Conservation (phyloP, 2,888 invertebrate genomes). For the Epiblema foenella region DNA sequence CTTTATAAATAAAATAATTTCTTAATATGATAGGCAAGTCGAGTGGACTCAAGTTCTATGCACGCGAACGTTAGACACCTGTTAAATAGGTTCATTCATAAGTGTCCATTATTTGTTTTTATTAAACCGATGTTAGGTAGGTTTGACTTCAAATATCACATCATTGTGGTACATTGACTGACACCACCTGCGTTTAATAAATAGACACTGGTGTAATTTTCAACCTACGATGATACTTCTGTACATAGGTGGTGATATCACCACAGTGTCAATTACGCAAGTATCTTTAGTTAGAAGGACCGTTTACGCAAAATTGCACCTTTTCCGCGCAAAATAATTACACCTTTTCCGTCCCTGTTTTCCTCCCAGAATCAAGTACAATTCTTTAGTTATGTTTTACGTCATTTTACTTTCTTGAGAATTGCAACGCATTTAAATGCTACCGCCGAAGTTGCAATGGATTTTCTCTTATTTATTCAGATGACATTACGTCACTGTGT, state of each 20-base stretch:
- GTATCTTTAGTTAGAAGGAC: neutral
- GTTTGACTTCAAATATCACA: neutral
- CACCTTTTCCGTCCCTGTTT: neutral
- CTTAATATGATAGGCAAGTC: no score
- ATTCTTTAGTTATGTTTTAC: conserved; percentile 2
- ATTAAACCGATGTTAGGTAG: neutral
- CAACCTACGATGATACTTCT: no score
- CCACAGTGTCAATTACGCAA: neutral
- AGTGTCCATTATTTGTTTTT: no score
- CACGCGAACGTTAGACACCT: no score
- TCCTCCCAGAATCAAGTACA: conserved; percentile 4
- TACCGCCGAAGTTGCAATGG: conserved; percentile 32
- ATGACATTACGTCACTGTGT: conserved; percentile 29
- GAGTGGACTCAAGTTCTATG: no score
- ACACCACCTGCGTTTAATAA: neutral
- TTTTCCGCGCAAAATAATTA: no score
- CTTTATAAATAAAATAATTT: no score
- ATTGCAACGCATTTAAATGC: neutral
- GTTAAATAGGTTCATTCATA: no score
- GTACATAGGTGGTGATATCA: neutral
- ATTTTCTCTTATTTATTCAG: conserved; percentile 44
- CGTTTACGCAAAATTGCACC: neutral
- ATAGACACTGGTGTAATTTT: neutral
- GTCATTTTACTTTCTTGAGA: neutral
- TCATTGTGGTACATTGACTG: neutral